Base-by-base conservation (phyloP, 2,113 vertebrate species). In the Galeopterus variegatus region DNA sequence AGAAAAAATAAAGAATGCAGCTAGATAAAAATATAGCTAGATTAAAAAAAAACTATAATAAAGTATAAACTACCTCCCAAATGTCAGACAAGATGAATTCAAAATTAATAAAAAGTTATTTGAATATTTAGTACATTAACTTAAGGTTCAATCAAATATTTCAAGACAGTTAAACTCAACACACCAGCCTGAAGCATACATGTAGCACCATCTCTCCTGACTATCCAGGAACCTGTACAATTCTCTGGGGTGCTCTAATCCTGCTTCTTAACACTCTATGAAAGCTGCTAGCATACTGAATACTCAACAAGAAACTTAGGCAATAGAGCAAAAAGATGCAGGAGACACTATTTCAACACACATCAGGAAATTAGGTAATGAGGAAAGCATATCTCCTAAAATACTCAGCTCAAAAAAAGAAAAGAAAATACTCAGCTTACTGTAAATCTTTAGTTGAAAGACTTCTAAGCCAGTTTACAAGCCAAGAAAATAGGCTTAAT, bases 81-180 rank as follows among this genome's bases (percentile, higher is more conserved):
- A 93, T 83, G 24, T 48, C 52, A 70, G 2, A 86, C 19, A 67
- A 52, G 11, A 89, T 80, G 33, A 94, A 87, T 69, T 96, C 56
- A 76, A 97, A 93, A 54, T 80, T 96, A 45, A 88, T 45, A 92
- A 93, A 93, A 67, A 6, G 31, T 72, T 65, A 84, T 50, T 67
- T 83, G 48, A 95, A 83, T 83, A 79, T 76, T 92, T 72, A 92
- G 31, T 67, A 56, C 8, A 92, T 31, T 81, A 85, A 87, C 6
- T 76, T 95, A 90, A 69, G 26, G 3, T 67, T 84, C 65, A 76
- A 50, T 92, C 54, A 93, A 76, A 82, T 86, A 91, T 80, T 87
- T 79, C 13, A 84, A 23, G 77, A 90, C 1, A 93, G 33, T 60
- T 87, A 33, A 84, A 80, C 5, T 67, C 36, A 88, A 92, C 24